Evolutionary conservation across 2,888 invertebrate species (phyloP).

Genomic region (Elysia crispata): DNA sequence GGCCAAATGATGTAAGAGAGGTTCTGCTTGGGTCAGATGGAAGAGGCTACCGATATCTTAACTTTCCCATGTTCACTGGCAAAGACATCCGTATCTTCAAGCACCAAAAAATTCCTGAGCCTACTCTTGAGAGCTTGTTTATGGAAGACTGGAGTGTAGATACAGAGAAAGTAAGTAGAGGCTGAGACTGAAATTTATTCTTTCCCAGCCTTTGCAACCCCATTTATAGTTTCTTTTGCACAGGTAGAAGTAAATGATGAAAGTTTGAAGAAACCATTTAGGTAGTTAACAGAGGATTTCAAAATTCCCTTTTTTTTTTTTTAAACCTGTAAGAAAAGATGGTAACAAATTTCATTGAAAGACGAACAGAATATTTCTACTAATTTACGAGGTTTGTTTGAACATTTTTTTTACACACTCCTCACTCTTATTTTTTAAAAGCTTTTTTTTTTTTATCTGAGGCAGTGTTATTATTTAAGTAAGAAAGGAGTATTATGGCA

Average conservation of each 20-base stretch:
- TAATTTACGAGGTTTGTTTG: background rate
- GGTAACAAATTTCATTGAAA: too few species aligned
- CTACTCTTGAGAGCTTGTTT: slow-evolving; percentile 53
- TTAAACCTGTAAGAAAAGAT: too few species aligned
- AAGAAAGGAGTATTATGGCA: background rate
- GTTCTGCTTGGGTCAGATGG: slow-evolving; percentile 79
- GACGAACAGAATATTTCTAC: background rate
- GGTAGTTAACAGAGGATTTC: too few species aligned
- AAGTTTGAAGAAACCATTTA: too few species aligned
- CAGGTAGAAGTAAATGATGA: too few species aligned
- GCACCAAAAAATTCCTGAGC: slow-evolving; percentile 73
- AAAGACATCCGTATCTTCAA: slow-evolving; percentile 80
- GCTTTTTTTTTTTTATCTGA: background rate
- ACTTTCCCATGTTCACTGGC: slow-evolving; percentile 81
- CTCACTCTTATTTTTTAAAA: too few species aligned
- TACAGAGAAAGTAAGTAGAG: slow-evolving; percentile 52
- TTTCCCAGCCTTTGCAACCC: too few species aligned
- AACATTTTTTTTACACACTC: background rate
- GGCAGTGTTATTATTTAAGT: background rate
- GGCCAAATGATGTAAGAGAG: slow-evolving; percentile 78
- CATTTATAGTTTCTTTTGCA: too few species aligned
- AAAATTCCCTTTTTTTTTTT: too few species aligned
- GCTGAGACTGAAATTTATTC: background rate
- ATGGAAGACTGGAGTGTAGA: slow-evolving; percentile 45
- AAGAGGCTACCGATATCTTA: slow-evolving; percentile 80